Percentiles rank a stretch among this genome's conserved stretches.
Conservation (phyloP, 1,140 invertebrate species). For the Caenorhabditis inopinata region DNA sequence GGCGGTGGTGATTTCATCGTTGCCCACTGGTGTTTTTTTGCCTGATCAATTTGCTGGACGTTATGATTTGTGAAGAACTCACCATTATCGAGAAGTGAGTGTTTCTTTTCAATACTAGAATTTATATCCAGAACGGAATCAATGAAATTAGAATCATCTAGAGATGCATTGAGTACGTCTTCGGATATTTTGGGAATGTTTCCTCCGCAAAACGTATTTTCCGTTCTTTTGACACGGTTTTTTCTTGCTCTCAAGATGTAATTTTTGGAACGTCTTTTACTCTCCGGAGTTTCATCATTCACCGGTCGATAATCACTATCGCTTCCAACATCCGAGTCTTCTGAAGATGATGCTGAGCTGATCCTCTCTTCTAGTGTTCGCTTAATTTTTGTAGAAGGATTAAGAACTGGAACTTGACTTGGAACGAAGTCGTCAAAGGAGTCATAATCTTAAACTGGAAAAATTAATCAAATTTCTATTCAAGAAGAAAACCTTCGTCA, state of each 20-base stretch:
- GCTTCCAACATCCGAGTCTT: not conserved
- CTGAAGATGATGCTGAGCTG: not conserved
- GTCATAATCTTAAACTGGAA: not conserved
- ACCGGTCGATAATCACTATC: not conserved
- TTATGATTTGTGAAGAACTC: slow-evolving; percentile 12
- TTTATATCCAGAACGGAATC: not conserved
- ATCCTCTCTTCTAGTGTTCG: not conserved
- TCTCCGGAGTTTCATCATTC: not conserved
- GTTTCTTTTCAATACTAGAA: not conserved
- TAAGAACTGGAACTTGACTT: not conserved
- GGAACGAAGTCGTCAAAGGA: slow-evolving; percentile 6
- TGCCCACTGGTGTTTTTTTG: not conserved
- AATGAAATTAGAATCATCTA: not conserved
- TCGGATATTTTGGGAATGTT: not conserved
- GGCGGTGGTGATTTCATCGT: not conserved
- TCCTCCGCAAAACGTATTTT: not conserved
- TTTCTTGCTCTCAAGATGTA: not conserved
- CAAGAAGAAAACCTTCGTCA: not conserved
- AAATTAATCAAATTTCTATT: not conserved
- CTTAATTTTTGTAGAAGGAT: not conserved
- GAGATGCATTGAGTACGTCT: not conserved
- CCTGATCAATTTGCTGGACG: not conserved
- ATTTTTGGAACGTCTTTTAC: not conserved
- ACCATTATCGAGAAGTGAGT: not conserved
- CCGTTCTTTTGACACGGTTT: not conserved